Evolutionary conservation across 1,140 invertebrate species (phyloP).

Genomic region (Drosophila nikananu): DNA sequence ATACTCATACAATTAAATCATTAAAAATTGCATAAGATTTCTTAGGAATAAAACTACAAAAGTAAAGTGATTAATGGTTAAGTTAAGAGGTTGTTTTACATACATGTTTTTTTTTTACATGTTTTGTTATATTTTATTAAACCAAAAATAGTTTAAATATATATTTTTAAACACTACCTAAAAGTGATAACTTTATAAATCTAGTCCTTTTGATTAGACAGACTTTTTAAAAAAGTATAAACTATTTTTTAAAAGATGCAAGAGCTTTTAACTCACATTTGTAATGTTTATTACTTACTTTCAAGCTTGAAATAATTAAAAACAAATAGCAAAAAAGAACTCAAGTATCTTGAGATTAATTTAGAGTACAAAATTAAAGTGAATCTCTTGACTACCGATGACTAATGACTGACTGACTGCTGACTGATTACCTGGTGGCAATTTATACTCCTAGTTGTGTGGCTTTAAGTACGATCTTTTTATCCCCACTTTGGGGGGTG

Average conservation of each 20-base stretch:
- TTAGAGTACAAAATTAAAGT: too few species aligned
- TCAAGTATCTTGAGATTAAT: not conserved
- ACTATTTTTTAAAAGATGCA: not conserved
- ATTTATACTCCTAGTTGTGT: not conserved
- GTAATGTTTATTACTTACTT: not conserved
- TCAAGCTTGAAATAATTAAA: not conserved
- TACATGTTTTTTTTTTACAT: too few species aligned
- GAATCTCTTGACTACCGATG: not conserved
- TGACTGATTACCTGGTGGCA: not conserved
- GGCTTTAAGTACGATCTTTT: constrained; percentile 1
- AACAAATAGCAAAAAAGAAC: not conserved
- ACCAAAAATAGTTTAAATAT: too few species aligned
- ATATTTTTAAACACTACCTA: too few species aligned
- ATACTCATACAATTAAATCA: not conserved
- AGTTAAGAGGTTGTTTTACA: too few species aligned
- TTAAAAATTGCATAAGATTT: not conserved
- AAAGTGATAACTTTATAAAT: too few species aligned
- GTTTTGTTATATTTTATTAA: too few species aligned
- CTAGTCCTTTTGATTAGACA: too few species aligned
- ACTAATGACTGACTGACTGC: too few species aligned
- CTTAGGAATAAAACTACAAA: too few species aligned
- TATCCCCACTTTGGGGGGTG: not conserved
- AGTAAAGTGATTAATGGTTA: too few species aligned
- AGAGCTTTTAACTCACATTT: accelerated
- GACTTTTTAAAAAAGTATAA: too few species aligned